phyloP scores from a whole-genome alignment of 2,797 vertebrate genomes.

The Mus caroli region DNA sequence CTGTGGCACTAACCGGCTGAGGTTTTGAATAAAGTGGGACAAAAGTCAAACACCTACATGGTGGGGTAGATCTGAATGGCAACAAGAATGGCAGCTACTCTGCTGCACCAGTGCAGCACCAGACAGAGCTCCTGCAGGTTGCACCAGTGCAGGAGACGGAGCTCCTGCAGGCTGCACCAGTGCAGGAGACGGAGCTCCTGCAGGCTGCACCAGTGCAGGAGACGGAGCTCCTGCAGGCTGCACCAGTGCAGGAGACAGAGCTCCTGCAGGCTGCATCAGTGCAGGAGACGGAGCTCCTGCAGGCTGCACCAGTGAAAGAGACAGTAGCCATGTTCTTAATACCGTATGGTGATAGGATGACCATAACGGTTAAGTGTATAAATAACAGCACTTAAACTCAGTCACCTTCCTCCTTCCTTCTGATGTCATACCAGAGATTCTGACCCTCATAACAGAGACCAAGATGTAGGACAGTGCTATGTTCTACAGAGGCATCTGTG shows the following conservation, averaged over 20 bases:
- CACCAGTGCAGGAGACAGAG: too few relatives aligned
- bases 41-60: not conserved
- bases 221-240: too few relatives aligned
- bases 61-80: not conserved
- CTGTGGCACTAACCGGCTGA: not conserved
- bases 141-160: too few relatives aligned
- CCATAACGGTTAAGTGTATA: not conserved
- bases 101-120: not conserved
- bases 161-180: too few relatives aligned
- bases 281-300: too few relatives aligned
- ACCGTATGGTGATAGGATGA: not conserved
- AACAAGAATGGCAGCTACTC: not conserved
- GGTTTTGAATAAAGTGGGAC: slow-evolving; percentile 13
- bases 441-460: not conserved
- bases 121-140: too few relatives aligned
- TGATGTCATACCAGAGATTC: not conserved
- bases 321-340: not conserved
- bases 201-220: too few relatives aligned
- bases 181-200: too few relatives aligned
- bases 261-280: too few relatives aligned
- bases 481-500: not conserved
- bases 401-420: not conserved
- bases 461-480: not conserved
- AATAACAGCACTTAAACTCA: not conserved
- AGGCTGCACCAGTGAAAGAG: not conserved